Percentiles rank a stretch among this genome's conserved stretches.
These are phyloP conservation scores for Chironomus striatipennis DNA, from an alignment of 1,140 invertebrate species.

Conservation along the genomic window DNA sequence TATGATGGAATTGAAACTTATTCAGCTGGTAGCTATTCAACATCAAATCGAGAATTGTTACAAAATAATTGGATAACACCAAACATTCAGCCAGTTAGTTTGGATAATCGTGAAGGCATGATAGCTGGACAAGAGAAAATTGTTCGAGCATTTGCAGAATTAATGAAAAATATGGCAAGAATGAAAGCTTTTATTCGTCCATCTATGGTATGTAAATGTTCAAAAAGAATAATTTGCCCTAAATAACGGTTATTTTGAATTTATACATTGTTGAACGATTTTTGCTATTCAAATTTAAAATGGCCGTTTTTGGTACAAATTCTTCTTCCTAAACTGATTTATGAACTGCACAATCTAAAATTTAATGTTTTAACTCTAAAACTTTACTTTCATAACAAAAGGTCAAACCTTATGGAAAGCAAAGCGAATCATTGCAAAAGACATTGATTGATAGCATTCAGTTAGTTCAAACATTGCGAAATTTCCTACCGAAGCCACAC, in stretches of 20 bases:
- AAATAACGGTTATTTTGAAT: too few species aligned
- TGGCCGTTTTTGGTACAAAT: too few species aligned
- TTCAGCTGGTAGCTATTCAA: background rate
- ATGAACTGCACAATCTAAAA: too few species aligned
- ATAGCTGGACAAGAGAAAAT: constrained; percentile 68
- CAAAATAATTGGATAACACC: constrained; percentile 24
- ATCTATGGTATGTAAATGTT: constrained; percentile 54
- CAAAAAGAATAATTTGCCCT: too few species aligned
- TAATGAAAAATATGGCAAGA: constrained; percentile 75
- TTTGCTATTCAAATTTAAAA: too few species aligned
- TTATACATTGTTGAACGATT: too few species aligned
- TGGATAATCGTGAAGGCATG: constrained; percentile 27
- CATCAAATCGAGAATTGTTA: background rate
- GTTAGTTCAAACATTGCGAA: constrained; percentile 69
- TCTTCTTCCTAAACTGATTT: too few species aligned
- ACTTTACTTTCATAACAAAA: background rate
- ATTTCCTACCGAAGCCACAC: constrained; percentile 72
- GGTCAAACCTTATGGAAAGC: constrained; percentile 72
- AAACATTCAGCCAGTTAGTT: constrained; percentile 28
- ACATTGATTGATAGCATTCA: constrained; percentile 78
- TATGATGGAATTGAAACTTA: constrained; percentile 15
- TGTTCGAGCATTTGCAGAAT: constrained; percentile 67
- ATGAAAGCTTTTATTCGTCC: constrained; percentile 77
- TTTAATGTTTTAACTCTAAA: background rate
- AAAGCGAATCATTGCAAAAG: constrained; percentile 78